Evolutionary conservation across 2,113 vertebrate genomes (phyloP), one percentile per base, ranked within the genome.

Genomic region (Rutilus rutilus): DNA sequence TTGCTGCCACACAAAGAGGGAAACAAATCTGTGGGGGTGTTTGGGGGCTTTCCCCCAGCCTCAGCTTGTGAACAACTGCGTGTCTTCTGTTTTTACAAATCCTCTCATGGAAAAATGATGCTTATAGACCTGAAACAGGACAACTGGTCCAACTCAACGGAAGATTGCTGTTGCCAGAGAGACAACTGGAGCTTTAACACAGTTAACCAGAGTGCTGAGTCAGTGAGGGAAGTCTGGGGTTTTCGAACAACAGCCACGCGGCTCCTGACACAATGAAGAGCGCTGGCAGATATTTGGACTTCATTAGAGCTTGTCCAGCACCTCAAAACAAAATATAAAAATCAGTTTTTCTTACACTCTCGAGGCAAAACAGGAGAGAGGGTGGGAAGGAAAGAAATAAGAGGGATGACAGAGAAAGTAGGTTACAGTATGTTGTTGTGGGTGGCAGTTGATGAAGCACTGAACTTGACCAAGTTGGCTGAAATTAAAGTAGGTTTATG

Each of bases 1-100:
- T 81, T 64, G 15, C 59, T 9, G 73, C 17, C 60, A 71, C 81
- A 89, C 59, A 60, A 69, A 79, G 67, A 69, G 83, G 79, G 86
- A 81, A 52, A 74, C 19, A 36, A 15, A 73, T 59, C 50, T 57
- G 33, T 69, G 54, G 42, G 83, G 25, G 30, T 17, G 52, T 85
- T 47, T 59, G 54, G 81, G 81, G 83, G 76, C 42, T 83, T 88
- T 86, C 78, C 25, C 33, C 12, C 30, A 14, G 30, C 45, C 73
- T 69, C 25, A 59, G 67, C 69, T 65, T 45, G 19, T 52, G 47
- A 67, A 86, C 85, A 88, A 71, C 81, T 64, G 78, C 71, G 33
- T 64, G 47, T 59, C 67, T 57, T 73, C 52, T 50, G 75, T 57
- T 71, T 57, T 27, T 0, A n/a, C 64, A 73, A 36, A 69, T 52